Evolutionary conservation across 2,113 vertebrate genomes (phyloP), one percentile per base, ranked within the genome.

Genomic region (Gobio gobio): DNA sequence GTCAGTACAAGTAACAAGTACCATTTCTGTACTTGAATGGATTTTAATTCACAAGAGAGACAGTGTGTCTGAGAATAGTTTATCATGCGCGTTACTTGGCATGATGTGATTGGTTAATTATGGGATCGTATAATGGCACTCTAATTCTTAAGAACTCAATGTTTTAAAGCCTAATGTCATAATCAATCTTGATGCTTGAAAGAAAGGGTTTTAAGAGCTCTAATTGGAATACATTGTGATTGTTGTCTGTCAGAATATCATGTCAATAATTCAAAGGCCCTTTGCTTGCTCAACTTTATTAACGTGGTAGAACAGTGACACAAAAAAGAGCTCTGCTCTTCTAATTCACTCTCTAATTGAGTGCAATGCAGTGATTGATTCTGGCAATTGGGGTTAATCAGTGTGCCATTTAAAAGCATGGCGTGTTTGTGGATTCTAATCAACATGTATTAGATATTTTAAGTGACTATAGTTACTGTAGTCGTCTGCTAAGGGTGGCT

Each of bases 191-290:
- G 22, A 0, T 72, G 72, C 63, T 78, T 82, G 86, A 78, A 74
- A 84, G 66, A 84, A 59, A 78, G 82, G 51, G 43, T 87, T 74
- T 73, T 86, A 88, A 86, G 83, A 85, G 84, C 90, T 88, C 87
- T 92, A 90, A 92, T 91, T 91, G 88, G 88, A 90, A 81, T 88
- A 84, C 83, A 86, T 85, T 54, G 75, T 54, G 78, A 76, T 82
- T 77, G 22, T 63, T 78, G 77, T 85, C 72, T 86, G 70, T 61
- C 78, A 74, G 87, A 85, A 86, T 89, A 85, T 86, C 89, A 75
- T 49, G 86, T 92, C 91, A 89, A 90, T 91, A 90, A 88, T 86
- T 80, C 10, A 54, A 77, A 78, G 76, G 54, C 63, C 80, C 89
- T 75, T 85, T 82, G 75, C 84, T 78, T 78, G 54, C 81, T 87